These are phyloP conservation scores for Coryphaenoides rupestris DNA, from an alignment of 2,113 vertebrate species.

Conservation along the genomic window DNA sequence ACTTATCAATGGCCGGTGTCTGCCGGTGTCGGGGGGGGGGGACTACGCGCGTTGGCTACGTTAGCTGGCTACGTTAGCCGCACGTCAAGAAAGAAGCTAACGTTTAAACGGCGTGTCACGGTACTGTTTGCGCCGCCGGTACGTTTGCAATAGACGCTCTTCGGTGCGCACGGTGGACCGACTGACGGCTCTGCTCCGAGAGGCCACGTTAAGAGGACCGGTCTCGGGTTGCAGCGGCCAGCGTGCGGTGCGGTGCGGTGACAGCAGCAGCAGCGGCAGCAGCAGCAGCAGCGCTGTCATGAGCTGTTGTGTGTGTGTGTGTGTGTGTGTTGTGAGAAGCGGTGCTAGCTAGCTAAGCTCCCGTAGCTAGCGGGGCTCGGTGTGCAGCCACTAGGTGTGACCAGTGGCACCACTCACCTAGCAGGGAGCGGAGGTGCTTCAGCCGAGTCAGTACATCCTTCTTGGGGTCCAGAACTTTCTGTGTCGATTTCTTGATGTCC, in stretches of 20 bases:
- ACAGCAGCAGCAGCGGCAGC: too few relatives aligned
- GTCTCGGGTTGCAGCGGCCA: too few relatives aligned
- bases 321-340: not conserved
- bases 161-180: too few relatives aligned
- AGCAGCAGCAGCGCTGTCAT: too few relatives aligned
- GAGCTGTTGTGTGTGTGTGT: not conserved
- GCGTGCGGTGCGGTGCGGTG: too few relatives aligned
- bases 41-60: slow-evolving; percentile 46
- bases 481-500: slow-evolving; percentile 97
- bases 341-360: slow-evolving; percentile 39
- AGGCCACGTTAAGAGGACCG: too few relatives aligned
- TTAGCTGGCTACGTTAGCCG: slow-evolving; percentile 52
- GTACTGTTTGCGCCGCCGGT: too few relatives aligned
- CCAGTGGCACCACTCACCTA: slow-evolving; percentile 81
- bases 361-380: slow-evolving; percentile 18
- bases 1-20: slow-evolving; percentile 13
- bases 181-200: too few relatives aligned
- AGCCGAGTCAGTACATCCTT: slow-evolving; percentile 92
- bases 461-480: slow-evolving; percentile 99
- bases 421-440: slow-evolving; percentile 89
- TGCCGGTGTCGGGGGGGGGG: too few relatives aligned
- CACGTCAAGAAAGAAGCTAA: slow-evolving; percentile 35
- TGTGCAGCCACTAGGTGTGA: slow-evolving; percentile 42
- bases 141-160: too few relatives aligned
- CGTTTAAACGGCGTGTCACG: slow-evolving; percentile 34